Conservation (phyloP, 2,888 invertebrate species). For the Apamea sordens region DNA sequence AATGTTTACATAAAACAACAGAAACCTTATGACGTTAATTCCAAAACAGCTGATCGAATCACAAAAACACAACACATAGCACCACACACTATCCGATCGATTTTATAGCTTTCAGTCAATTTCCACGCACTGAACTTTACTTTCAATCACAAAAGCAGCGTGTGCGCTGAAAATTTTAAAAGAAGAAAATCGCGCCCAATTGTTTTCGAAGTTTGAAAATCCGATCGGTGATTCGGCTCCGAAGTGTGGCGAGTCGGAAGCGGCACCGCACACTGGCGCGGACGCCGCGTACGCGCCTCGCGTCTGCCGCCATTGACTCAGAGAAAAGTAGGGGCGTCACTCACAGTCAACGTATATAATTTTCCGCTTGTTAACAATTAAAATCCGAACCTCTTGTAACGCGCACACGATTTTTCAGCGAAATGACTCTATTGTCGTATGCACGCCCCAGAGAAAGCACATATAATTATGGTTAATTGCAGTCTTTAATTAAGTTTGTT, state of each 20-base stretch:
- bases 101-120: slow-evolving; percentile 40
- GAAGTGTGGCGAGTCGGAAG: slow-evolving; percentile 85
- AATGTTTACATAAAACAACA: slow-evolving; percentile 64
- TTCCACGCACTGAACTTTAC: slow-evolving; percentile 75
- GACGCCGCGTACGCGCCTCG: slow-evolving; percentile 71
- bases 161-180: slow-evolving; percentile 69
- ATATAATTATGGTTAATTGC: slow-evolving; percentile 54
- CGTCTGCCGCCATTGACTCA: slow-evolving; percentile 77
- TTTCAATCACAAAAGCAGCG: slow-evolving; percentile 82
- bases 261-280: slow-evolving; percentile 82
- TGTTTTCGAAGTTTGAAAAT: slow-evolving; percentile 73
- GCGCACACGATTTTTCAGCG: slow-evolving; percentile 56
- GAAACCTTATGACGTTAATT: slow-evolving; percentile 75
- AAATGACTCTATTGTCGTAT: slow-evolving; percentile 65
- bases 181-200: slow-evolving; percentile 65
- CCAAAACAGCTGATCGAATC: slow-evolving; percentile 80
- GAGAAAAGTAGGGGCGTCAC: slow-evolving; percentile 87
- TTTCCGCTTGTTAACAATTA: slow-evolving; percentile 84
- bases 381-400: slow-evolving; percentile 68
- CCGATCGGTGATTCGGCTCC: slow-evolving; percentile 68
- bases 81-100: slow-evolving; percentile 67
- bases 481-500: slow-evolving; percentile 53
- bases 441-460: slow-evolving; percentile 66
- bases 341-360: slow-evolving; percentile 77
- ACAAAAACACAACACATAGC: slow-evolving; percentile 74